Conservation (phyloP, 23 tunicate genomes). For the Halocynthia aurantium region DNA sequence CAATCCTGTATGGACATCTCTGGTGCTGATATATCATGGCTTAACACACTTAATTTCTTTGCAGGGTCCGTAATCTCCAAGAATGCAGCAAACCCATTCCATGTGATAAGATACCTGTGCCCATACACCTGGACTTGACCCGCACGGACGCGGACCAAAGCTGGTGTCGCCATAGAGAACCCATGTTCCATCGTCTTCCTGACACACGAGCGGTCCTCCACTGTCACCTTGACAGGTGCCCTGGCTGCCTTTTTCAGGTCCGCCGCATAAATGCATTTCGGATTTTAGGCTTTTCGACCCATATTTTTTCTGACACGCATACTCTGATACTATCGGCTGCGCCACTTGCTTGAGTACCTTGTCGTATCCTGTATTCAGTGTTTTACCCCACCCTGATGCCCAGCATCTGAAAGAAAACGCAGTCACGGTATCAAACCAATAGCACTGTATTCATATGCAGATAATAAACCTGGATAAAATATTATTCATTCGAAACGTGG, state of each 20-base stretch:
- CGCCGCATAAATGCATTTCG: slow-evolving; percentile 42
- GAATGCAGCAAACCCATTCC: slow-evolving; percentile 57
- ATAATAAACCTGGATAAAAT: background rate
- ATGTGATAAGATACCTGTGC: slow-evolving; percentile 34
- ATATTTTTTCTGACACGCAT: slow-evolving; percentile 26
- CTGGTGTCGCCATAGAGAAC: slow-evolving; percentile 70
- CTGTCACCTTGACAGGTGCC: slow-evolving; percentile 76
- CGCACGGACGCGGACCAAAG: slow-evolving; percentile 58
- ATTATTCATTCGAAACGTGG: too few species aligned
- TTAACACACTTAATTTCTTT: slow-evolving; percentile 6
- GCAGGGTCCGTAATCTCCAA: slow-evolving; percentile 38
- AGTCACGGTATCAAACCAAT: background rate
- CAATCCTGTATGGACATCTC: too few species aligned
- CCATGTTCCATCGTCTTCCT: slow-evolving; percentile 59
- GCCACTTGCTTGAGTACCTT: slow-evolving; percentile 35
- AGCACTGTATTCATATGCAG: background rate
- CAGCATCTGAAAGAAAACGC: slow-evolving; percentile 48
- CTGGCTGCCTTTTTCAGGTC: slow-evolving; percentile 19
- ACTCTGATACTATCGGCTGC: slow-evolving; percentile 25
- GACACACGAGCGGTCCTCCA: slow-evolving; percentile 81
- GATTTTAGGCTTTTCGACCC: slow-evolving; percentile 5
- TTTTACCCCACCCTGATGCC: slow-evolving; percentile 76
- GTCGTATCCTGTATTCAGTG: slow-evolving; percentile 33
- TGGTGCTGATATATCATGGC: too few species aligned
- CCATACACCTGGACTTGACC: slow-evolving; percentile 50